phyloP scores from a whole-genome alignment of 2,888 invertebrate species.

The Resseliella maxima region DNA sequence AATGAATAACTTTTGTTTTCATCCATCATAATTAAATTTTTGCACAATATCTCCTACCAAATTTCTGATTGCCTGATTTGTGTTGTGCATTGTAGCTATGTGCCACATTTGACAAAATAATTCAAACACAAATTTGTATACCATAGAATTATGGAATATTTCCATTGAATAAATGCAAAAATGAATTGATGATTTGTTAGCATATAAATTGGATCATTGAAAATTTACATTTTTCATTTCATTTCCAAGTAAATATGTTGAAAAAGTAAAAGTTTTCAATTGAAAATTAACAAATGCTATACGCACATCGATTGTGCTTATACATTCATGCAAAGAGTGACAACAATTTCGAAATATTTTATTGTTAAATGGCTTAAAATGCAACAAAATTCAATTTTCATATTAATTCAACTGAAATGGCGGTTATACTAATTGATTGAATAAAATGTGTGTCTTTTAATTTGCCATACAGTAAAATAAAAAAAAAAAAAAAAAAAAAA shows the following conservation, averaged over 20 bases:
- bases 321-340: too few species aligned
- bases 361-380: conserved; percentile 10
- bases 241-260: neutral
- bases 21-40: neutral
- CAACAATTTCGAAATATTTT: too few species aligned
- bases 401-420: conserved; percentile 53
- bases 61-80: neutral
- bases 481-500: neutral
- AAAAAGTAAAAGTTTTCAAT: conserved; percentile 19
- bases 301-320: too few species aligned
- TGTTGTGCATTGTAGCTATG: neutral
- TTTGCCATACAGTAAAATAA: neutral
- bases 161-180: neutral
- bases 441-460: conserved; percentile 46
- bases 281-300: too few species aligned
- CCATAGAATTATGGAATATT: neutral
- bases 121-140: neutral
- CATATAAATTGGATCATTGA: neutral
- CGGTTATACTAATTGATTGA: conserved; percentile 34
- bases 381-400: conserved; percentile 29
- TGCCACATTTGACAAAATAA: neutral
- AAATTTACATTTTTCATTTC: neutral
- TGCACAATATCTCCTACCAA: neutral
- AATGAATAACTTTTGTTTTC: conserved; percentile 7
- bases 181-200: conserved; percentile 27